Evolutionary conservation across 2,113 vertebrate species (phyloP).

Genomic region (Octodon degus): DNA sequence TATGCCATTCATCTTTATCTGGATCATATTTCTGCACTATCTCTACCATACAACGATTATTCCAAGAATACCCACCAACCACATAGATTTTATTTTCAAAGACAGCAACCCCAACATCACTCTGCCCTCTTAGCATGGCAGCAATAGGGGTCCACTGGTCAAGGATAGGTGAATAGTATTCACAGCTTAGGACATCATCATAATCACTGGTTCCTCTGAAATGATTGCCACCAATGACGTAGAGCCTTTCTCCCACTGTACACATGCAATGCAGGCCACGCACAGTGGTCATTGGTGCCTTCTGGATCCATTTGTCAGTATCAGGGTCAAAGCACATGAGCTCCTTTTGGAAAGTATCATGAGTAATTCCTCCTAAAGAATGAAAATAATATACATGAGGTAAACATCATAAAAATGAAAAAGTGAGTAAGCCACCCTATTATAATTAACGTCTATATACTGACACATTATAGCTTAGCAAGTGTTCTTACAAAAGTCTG

Average conservation of each 20-base stretch:
- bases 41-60: constrained; percentile 99
- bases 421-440: background rate
- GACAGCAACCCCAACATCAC: constrained; percentile 98
- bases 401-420: constrained; percentile 26
- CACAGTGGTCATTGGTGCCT: constrained; percentile 98
- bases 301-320: constrained; percentile 98
- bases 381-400: constrained; percentile 36
- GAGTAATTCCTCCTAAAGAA: constrained; percentile 96
- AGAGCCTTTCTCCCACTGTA: constrained; percentile 97
- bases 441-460: background rate
- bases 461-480: background rate
- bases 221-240: constrained; percentile 99
- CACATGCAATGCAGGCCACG: constrained; percentile 99
- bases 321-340: constrained; percentile 99
- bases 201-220: constrained; percentile 99
- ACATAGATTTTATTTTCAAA: constrained; percentile 99
- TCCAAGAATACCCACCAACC: constrained; percentile 99
- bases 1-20: constrained; percentile 99
- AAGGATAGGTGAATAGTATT: constrained; percentile 97
- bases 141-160: constrained; percentile 99
- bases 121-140: constrained; percentile 98
- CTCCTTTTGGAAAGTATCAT: constrained; percentile 99
- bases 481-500: background rate
- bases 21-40: constrained; percentile 99
- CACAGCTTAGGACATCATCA: constrained; percentile 98